Evolutionary conservation across 1,140 invertebrate species (phyloP), one percentile per base, ranked within the genome.

Genomic region (Drosophila rufa): DNA sequence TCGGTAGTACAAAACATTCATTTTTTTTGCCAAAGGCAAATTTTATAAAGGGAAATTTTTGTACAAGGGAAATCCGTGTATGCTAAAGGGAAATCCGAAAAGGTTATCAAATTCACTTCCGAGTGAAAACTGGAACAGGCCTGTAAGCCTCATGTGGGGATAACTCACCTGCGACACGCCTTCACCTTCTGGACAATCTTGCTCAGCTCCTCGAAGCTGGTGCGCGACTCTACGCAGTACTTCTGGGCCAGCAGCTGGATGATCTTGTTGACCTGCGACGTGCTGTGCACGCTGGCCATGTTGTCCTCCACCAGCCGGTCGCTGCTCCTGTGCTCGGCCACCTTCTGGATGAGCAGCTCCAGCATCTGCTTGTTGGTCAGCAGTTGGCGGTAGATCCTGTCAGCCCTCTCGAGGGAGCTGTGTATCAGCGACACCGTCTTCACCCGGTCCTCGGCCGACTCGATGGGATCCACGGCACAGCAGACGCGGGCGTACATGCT

Each of bases 381-480:
- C 1, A 99, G 93, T 89, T 98, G 97, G 58, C 98, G 96, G 92
- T 99, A 99, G 17, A 98, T 97, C 36, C 97, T 94, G 93, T 99
- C 98, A 2, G 98, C 98, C 83, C 98, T 98, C 85, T 99, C 98
- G 12, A 99, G 92, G 48, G 99, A 93, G 1, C 95, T 95, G 83
- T 99, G 98, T 68, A 99, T 99, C 11, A 96, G 96, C 3, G 96
- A 95, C 6, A 99, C 97, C 12, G 98, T 98, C 94, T 99, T 99
- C 90, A 98, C 98, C 1, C 98, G 94, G 93, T 99, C 98, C 80
- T 99, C 98, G 89, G 99, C 98, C 91, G 96, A 99, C 91, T 99
- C 98, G 46, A 99, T 99, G 0, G 98, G 97, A 94, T 99, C 98
- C 1, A 99, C 98, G 22, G 98, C 98, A 93, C 98, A 99, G 89